Evolutionary conservation across 2,113 vertebrate species (phyloP).

Genomic region (Chionomys nivalis): DNA sequence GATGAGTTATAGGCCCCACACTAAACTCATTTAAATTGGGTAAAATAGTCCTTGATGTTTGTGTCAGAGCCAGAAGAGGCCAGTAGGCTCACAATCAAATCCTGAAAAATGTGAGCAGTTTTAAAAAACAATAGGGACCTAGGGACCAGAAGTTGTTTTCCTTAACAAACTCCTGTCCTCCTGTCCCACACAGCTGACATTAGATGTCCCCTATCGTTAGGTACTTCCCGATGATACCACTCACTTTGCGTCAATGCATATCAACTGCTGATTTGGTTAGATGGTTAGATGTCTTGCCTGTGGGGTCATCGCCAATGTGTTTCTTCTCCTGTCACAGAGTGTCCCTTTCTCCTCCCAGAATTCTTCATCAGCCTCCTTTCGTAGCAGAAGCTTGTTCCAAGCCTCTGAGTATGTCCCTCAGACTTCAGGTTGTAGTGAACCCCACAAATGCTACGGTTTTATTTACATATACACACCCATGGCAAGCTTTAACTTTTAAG

Average conservation of each 20-base stretch:
- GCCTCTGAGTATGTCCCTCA: not conserved
- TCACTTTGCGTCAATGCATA: slow-evolving; percentile 1
- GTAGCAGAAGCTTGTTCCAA: not conserved
- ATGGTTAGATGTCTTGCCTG: not conserved
- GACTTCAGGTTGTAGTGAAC: not conserved
- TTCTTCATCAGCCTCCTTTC: not conserved
- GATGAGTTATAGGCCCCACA: not conserved
- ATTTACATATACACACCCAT: not conserved
- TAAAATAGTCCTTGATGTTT: not conserved
- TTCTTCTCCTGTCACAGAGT: not conserved
- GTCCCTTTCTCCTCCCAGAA: not conserved
- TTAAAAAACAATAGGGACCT: not conserved
- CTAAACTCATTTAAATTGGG: not conserved
- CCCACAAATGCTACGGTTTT: not conserved
- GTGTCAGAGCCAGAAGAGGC: not conserved
- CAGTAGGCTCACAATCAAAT: not conserved
- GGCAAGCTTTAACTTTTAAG: not conserved
- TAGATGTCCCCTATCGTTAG: not conserved
- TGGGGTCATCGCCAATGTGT: not conserved
- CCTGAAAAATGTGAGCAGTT: not conserved
- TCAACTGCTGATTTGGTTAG: slow-evolving; percentile 23
- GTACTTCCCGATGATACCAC: not conserved
- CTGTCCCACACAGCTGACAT: not conserved
- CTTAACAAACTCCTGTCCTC: not conserved
- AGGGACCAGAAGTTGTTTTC: not conserved